A percentile compares a stretch with the other conserved stretches of the same genome.
These are phyloP conservation scores for Lateolabrax maculatus DNA, from an alignment of 2,797 vertebrate genomes.

Conservation along the genomic window DNA sequence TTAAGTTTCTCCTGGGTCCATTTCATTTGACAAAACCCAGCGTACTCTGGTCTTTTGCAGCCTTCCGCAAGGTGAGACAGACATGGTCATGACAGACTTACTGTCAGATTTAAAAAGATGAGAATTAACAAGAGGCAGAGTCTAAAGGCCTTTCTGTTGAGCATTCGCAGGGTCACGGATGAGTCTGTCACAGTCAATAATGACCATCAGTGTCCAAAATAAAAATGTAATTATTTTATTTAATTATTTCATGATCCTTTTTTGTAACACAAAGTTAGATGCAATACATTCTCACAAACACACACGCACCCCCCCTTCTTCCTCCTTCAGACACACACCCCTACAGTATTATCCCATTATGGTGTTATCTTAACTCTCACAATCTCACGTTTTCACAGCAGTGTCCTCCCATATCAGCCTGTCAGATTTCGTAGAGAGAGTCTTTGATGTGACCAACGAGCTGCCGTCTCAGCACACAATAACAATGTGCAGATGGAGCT, in stretches of 20 bases:
- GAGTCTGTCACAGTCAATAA: background rate
- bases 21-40: conserved; percentile 80
- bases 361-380: conserved; percentile 51
- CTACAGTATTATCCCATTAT: conserved; percentile 24
- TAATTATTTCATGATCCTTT: background rate
- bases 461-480: conserved; percentile 73
- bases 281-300: conserved; percentile 3
- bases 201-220: too few relatives aligned
- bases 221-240: background rate
- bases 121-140: conserved; percentile 54
- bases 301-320: background rate
- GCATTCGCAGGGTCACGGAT: background rate
- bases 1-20: conserved; percentile 69
- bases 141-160: conserved; percentile 21
- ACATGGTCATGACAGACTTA: conserved; percentile 52
- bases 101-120: conserved; percentile 50
- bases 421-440: conserved; percentile 24
- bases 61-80: conserved; percentile 49
- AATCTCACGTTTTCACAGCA: conserved; percentile 50
- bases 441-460: conserved; percentile 81
- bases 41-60: conserved; percentile 30
- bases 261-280: background rate
- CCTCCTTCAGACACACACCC: conserved; percentile 11
- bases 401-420: conserved; percentile 37
- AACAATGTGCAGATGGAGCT: conserved; percentile 81